Evolutionary conservation across 2,888 invertebrate species (phyloP), one percentile per base, ranked within the genome.

Genomic region (Melieria crassipennis): DNA sequence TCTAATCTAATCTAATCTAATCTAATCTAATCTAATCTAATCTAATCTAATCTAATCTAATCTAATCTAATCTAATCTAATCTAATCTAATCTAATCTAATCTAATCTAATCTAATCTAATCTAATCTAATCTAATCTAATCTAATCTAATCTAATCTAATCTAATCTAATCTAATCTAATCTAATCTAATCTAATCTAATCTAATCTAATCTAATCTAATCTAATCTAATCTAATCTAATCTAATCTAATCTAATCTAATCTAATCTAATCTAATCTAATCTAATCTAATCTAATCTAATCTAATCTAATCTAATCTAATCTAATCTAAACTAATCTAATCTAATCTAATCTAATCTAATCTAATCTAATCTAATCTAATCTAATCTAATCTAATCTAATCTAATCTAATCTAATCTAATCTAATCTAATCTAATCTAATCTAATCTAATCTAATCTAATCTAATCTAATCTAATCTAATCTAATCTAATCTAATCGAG

Each of bases 161-260:
- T 30, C 30, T 1, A 30, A 30, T 30, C 30, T 0, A 30, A 30
- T 30, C 30, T 1, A 30, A 30, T 30, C 30, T 30, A 30, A 30
- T 30, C 52, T 50, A 50, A 63, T 63, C 46, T 46, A 61, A 61
- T 61, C 43, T 16, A 61, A 61, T 61, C 43, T 30, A 61, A 61
- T 61, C 30, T 30, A 61, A 61, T 61, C 43, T 30, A 61, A 61
- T 61, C 43, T 16, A 61, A 61, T 61, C 43, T 42, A 61, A 61
- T 61, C 43, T 16, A 61, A 61, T 61, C 43, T 42, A 61, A 50
- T 50, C 52, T 50, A 50, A 50, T 50, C 52, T 50, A 50, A 50
- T 50, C 52, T 50, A 50, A 50, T 50, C 30, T 30, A 30, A 30
- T 30, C 30, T 30, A 30, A 30, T 30, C 30, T 30, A 30, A 30